Evolutionary conservation across 1,140 invertebrate genomes (phyloP), one percentile per base, ranked within the genome.

Genomic region (Ostrea edulis): DNA sequence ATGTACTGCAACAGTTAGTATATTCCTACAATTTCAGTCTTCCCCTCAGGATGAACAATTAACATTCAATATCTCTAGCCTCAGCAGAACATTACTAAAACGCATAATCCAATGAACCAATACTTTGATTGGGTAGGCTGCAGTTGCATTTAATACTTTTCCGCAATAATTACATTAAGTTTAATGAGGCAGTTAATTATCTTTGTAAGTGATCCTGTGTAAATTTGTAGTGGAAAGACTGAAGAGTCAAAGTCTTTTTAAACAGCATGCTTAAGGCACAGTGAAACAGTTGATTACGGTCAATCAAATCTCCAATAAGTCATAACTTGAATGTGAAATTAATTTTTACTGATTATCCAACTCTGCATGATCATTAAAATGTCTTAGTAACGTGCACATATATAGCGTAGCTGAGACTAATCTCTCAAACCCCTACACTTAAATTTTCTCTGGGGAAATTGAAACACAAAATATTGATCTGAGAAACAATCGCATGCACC

Each of bases 401-500:
- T 44, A 44, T 5, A 77, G 68, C 22, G 12, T 35, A 77, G 29
- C 68, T 14, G 4, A 77, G 68, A 14, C 29, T 29, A 77, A 77
- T 77, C 68, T 77, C 35, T 77, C 11, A 77, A 77, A 25, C 68
- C 68, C 29, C 22, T 77, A 29, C 68, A 29, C 68, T 77, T 77
- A 22, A 77, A 77, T 77, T 77, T 77, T 77, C 68, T 77, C 68
- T 77, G 25, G 68, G 25, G 68, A 29, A 77, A 77, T 77, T 77
- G 68, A 77, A 77, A 77, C 68, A 77, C 68, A 77, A 77, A 77
- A 77, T 77, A 77, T 77, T 77, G 68, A 77, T 77, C 68, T 8
- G 68, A 77, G 68, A 77, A 77, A 77, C 68, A 77, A 77, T 83
- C 52, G 52, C 82, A 83, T 83, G 82, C 77, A 58, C 53, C 54